phyloP scores from a whole-genome alignment of 2,888 invertebrate species.

The Pollenia angustigena region DNA sequence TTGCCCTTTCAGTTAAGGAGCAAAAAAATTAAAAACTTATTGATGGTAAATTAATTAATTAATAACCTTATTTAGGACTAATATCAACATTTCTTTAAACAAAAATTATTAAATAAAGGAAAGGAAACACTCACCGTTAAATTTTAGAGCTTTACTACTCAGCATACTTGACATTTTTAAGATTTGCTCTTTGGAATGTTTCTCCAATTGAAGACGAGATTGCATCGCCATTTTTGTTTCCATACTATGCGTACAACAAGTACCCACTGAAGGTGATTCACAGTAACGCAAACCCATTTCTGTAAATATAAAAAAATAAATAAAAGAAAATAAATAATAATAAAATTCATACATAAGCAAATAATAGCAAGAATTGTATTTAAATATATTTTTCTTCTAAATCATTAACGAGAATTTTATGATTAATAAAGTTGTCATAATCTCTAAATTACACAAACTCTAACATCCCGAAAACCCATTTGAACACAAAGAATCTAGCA shows the following conservation, averaged over 20 bases:
- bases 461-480: background rate
- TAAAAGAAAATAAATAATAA: slow-evolving; percentile 21
- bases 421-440: slow-evolving; percentile 44
- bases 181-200: slow-evolving; percentile 90
- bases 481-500: slow-evolving; percentile 4
- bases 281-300: slow-evolving; percentile 83
- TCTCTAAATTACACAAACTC: slow-evolving; percentile 27
- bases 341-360: slow-evolving; percentile 4
- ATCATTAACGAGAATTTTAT: slow-evolving; percentile 38
- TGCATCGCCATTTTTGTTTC: slow-evolving; percentile 88
- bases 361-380: background rate
- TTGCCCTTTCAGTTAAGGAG: too few species aligned
- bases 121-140: slow-evolving; percentile 89
- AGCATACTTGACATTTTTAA: slow-evolving; percentile 90
- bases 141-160: slow-evolving; percentile 90
- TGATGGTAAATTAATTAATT: too few species aligned
- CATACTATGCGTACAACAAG: slow-evolving; percentile 87
- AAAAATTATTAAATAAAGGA: background rate
- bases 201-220: slow-evolving; percentile 90
- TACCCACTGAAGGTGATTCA: slow-evolving; percentile 84
- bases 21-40: too few species aligned
- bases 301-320: slow-evolving; percentile 75
- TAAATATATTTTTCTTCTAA: background rate
- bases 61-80: too few species aligned
- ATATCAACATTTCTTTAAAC: background rate